These are phyloP conservation scores for Acomys russatus DNA, from an alignment of 2,797 vertebrate genomes.

Conservation along the genomic window DNA sequence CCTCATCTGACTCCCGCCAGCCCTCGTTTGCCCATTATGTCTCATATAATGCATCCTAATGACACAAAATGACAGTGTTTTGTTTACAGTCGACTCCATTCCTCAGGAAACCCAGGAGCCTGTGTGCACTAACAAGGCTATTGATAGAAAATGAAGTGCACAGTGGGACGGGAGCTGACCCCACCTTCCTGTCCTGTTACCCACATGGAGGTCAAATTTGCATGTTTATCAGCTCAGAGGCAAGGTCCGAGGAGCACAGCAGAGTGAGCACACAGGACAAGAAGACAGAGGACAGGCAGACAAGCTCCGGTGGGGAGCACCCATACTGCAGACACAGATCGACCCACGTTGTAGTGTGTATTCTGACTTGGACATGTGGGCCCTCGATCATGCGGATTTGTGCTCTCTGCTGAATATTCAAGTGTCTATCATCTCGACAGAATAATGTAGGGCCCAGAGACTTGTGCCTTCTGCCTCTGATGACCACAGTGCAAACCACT, in stretches of 20 bases:
- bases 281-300: not conserved
- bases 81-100: slow-evolving; percentile 73
- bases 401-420: not conserved
- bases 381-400: not conserved
- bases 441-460: not conserved
- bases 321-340: not conserved
- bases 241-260: not conserved
- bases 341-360: not conserved
- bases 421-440: not conserved
- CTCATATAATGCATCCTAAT: slow-evolving; percentile 75
- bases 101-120: slow-evolving; percentile 25
- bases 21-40: slow-evolving; percentile 58
- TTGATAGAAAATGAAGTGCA: slow-evolving; percentile 59
- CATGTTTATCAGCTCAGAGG: slow-evolving; percentile 22
- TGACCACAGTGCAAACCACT: not conserved
- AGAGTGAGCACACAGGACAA: not conserved
- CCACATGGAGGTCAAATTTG: slow-evolving; percentile 45
- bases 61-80: slow-evolving; percentile 73
- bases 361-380: not conserved
- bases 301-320: rapidly evolving
- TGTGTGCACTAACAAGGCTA: slow-evolving; percentile 35
- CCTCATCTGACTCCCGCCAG: not conserved
- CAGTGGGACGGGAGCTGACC: not conserved
- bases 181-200: slow-evolving; percentile 31
- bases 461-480: slow-evolving; percentile 14